Evolutionary conservation across 2,113 vertebrate genomes (phyloP).

Genomic region (Rhabdomys dilectus): DNA sequence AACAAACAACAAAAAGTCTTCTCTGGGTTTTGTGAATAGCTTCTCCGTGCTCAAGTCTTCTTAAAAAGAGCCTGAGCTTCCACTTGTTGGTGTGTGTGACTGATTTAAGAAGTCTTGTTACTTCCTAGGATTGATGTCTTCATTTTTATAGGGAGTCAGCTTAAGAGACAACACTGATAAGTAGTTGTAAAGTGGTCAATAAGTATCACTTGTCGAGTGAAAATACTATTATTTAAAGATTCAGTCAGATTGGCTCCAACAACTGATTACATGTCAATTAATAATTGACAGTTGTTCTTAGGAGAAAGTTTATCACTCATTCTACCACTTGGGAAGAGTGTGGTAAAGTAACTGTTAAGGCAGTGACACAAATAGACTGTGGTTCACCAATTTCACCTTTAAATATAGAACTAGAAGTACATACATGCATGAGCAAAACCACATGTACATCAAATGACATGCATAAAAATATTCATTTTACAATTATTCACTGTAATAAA

Average conservation of each 20-base stretch:
- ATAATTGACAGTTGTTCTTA: background rate
- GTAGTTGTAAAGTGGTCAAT: background rate
- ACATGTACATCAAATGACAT: background rate
- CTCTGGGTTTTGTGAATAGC: background rate
- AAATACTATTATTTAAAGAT: constrained; percentile 1
- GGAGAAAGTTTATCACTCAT: background rate
- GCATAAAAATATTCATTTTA: background rate
- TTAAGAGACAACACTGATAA: constrained; percentile 21
- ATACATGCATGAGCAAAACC: background rate
- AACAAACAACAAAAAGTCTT: background rate
- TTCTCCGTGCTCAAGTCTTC: background rate
- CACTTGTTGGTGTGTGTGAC: background rate
- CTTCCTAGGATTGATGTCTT: background rate
- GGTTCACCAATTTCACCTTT: background rate
- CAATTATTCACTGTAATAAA: constrained; percentile 18
- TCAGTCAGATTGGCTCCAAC: background rate
- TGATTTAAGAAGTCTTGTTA: background rate
- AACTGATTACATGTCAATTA: background rate
- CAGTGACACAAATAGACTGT: background rate
- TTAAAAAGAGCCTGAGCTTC: background rate
- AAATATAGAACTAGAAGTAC: background rate
- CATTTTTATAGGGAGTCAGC: background rate
- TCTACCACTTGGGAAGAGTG: background rate
- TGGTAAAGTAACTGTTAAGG: background rate
- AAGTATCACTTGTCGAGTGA: background rate